Conservation (phyloP, 2,113 vertebrate genomes). For the Amphiprion percula region DNA sequence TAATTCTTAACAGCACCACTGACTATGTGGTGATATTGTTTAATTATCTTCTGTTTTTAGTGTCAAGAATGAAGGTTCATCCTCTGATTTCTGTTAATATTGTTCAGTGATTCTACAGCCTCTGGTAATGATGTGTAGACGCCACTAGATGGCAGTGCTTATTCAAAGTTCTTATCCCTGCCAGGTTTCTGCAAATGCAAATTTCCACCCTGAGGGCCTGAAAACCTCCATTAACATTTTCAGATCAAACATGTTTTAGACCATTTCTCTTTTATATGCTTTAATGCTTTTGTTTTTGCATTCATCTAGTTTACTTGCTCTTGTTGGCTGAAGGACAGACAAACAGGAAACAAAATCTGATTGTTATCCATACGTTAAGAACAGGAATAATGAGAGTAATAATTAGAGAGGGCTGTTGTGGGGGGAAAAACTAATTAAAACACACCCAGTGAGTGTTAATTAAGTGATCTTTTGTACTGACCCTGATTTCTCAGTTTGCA, state of each 20-base stretch:
- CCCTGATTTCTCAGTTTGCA: too few species aligned
- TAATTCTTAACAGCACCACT: too few species aligned
- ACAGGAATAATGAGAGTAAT: too few species aligned
- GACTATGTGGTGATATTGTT: too few species aligned
- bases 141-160: constrained; percentile 61
- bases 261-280: too few species aligned
- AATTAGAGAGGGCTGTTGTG: too few species aligned
- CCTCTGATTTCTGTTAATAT: not conserved
- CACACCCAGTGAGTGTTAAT: too few species aligned
- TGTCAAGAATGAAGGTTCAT: too few species aligned
- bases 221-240: not conserved
- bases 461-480: too few species aligned
- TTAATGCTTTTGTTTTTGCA: too few species aligned
- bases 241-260: not conserved
- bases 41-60: too few species aligned
- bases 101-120: not conserved
- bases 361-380: not conserved
- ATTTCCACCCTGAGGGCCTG: not conserved
- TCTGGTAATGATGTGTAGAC: not conserved
- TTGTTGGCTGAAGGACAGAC: constrained; percentile 8
- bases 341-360: not conserved
- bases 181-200: not conserved
- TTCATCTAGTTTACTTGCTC: not conserved
- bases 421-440: too few species aligned
- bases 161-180: not conserved